Percentiles rank a stretch among this genome's conserved stretches.
Evolutionary conservation across 2,113 vertebrate genomes (phyloP).

Genomic region (Aptenodytes patagonicus): DNA sequence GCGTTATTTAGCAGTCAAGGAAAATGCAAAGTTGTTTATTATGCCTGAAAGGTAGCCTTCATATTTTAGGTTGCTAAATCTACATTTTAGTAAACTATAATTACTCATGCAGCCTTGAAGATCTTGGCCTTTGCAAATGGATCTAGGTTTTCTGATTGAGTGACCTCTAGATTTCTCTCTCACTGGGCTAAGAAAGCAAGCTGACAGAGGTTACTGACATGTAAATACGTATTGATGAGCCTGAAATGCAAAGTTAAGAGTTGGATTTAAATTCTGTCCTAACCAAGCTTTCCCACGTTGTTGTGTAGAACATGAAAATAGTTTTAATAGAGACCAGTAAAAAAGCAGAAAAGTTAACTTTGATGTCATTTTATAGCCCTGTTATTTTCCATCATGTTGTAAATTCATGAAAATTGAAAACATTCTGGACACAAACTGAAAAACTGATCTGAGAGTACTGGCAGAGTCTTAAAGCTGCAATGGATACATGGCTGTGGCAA

Average conservation of each 20-base stretch:
- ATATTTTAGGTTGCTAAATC: background rate
- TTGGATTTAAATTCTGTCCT: constrained; percentile 3
- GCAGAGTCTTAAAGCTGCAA: constrained; percentile 50
- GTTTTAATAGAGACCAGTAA: background rate
- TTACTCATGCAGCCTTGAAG: background rate
- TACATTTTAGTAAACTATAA: background rate
- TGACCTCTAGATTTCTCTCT: background rate
- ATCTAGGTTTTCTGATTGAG: background rate
- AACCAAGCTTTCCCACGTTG: background rate
- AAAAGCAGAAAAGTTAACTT: background rate
- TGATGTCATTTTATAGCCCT: background rate
- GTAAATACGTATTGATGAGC: background rate
- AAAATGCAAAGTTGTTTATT: background rate
- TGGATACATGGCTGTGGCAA: constrained; percentile 18
- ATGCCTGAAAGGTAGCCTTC: background rate
- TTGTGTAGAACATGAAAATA: background rate
- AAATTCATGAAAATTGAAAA: background rate
- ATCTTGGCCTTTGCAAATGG: background rate
- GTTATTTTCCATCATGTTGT: background rate
- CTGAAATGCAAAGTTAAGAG: background rate
- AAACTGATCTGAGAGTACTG: background rate
- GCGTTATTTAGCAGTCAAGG: background rate
- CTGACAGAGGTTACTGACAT: background rate
- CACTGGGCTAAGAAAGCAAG: background rate
- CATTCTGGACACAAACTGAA: background rate